These are phyloP conservation scores for Isurus oxyrinchus DNA, from an alignment of 2,113 vertebrate genomes.

Conservation along the genomic window DNA sequence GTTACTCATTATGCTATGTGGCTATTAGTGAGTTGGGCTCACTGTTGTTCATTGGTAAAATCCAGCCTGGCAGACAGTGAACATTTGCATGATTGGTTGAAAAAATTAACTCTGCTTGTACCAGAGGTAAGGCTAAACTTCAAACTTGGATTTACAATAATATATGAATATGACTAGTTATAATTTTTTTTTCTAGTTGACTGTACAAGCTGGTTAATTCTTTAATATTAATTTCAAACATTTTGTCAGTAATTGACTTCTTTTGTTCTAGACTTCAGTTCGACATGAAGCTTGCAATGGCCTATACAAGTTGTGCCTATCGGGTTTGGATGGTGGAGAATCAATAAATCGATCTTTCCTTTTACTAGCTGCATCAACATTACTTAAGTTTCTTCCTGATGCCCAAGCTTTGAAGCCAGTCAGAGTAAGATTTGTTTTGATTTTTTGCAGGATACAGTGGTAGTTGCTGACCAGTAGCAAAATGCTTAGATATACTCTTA, in stretches of 20 bases:
- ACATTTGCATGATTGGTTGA: conserved; percentile 92
- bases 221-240: background rate
- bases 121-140: conserved; percentile 72
- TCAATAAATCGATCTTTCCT: conserved; percentile 95
- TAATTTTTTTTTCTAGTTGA: background rate
- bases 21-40: conserved; percentile 96
- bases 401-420: conserved; percentile 90
- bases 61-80: conserved; percentile 95
- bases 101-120: conserved; percentile 90
- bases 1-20: conserved; percentile 99
- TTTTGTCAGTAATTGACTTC: conserved; percentile 8
- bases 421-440: conserved; percentile 58
- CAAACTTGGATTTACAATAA: background rate
- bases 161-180: background rate
- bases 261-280: conserved; percentile 74
- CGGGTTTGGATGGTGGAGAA: conserved; percentile 88
- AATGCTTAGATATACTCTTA: background rate
- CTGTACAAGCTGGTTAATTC: background rate
- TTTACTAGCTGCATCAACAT: conserved; percentile 87
- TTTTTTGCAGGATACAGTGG: background rate
- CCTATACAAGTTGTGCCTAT: conserved; percentile 92
- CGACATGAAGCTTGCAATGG: conserved; percentile 94
- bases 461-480: background rate
- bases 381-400: conserved; percentile 95
- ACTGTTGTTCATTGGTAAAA: conserved; percentile 91